Percentiles rank a stretch among this genome's conserved stretches.
These are phyloP conservation scores for Menura novaehollandiae DNA, from an alignment of 2,113 vertebrate species.

Conservation along the genomic window DNA sequence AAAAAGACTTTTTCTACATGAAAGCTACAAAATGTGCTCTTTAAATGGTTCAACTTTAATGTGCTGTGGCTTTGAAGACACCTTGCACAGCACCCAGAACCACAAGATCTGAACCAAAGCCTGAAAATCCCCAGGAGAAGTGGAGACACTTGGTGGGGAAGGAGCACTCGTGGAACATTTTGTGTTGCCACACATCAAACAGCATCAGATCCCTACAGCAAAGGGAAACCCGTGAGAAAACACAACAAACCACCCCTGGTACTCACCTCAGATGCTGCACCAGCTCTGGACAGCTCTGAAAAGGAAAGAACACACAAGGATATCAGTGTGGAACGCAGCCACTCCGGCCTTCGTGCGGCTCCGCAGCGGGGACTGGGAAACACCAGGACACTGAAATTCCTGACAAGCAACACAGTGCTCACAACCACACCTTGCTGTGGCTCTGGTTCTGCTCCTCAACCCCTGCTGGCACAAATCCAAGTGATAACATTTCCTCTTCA, in stretches of 20 bases:
- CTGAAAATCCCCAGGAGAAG: neutral
- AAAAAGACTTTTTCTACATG: neutral
- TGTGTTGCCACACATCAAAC: neutral
- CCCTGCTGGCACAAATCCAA: neutral
- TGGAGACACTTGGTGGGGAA: neutral
- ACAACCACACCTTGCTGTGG: neutral
- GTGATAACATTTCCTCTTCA: neutral
- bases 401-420: neutral
- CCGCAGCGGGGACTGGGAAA: neutral
- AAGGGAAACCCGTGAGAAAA: neutral
- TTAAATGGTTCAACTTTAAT: neutral
- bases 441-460: neutral
- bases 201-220: neutral
- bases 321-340: neutral
- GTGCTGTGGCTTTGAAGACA: neutral
- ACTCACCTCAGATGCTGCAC: conserved; percentile 93
- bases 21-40: neutral
- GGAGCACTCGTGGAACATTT: neutral
- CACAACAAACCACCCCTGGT: neutral
- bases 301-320: conserved; percentile 50
- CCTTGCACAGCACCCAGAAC: neutral
- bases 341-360: neutral
- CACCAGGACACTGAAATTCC: neutral
- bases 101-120: neutral
- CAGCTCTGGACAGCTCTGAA: conserved; percentile 92